A percentile compares a stretch with the other conserved stretches of the same genome.
Evolutionary conservation across 64 coral and sea anemone genomes (phyloP).

Genomic region (Dendronephthya gigantea): DNA sequence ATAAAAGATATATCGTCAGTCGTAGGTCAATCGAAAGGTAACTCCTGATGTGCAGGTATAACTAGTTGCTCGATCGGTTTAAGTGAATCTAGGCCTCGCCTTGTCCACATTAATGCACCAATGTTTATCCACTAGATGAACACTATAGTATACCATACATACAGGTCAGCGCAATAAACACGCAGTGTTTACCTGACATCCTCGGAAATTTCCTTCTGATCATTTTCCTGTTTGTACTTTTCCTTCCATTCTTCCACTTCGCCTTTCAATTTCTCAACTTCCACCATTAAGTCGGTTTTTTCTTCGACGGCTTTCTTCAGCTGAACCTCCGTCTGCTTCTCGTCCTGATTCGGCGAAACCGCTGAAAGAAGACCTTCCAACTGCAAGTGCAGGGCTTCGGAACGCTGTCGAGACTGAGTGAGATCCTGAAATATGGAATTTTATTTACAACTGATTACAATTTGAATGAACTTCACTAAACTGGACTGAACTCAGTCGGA

Average conservation of each 20-base stretch:
- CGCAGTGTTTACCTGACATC: background rate
- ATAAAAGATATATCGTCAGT: background rate
- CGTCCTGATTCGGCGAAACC: slow-evolving; percentile 50
- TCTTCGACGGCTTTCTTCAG: slow-evolving; percentile 75
- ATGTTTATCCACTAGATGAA: too few relatives aligned
- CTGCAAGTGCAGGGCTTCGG: slow-evolving; percentile 54
- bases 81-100: too few relatives aligned
- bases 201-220: background rate
- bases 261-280: slow-evolving; percentile 32
- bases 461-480: too few relatives aligned
- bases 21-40: too few relatives aligned
- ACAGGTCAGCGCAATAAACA: background rate
- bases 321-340: slow-evolving; percentile 65
- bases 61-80: too few relatives aligned
- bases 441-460: too few relatives aligned
- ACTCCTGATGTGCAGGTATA: too few relatives aligned
- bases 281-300: slow-evolving; percentile 50
- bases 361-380: slow-evolving; percentile 64
- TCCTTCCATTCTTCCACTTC: background rate
- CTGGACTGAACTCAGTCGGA: too few relatives aligned
- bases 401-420: slow-evolving; percentile 61
- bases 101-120: too few relatives aligned
- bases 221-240: background rate
- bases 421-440: slow-evolving; percentile 44
- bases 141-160: too few relatives aligned